Conservation (phyloP, 1,140 invertebrate genomes). For the Apis mellifera region DNA sequence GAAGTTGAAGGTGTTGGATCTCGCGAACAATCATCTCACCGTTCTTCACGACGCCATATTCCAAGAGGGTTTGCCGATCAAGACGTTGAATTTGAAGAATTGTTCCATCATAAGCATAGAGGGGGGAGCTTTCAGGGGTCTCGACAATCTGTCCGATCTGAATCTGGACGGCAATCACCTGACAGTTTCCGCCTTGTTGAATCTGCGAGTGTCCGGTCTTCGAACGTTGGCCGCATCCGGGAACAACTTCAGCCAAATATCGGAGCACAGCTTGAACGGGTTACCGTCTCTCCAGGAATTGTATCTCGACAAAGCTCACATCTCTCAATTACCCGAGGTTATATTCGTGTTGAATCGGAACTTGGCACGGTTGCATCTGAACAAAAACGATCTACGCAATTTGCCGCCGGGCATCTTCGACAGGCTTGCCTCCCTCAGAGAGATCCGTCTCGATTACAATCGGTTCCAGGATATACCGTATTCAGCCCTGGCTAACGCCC, state of each 20-base stretch:
- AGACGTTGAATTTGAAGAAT: conserved; percentile 83
- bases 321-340: conserved; percentile 85
- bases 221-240: conserved; percentile 87
- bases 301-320: conserved; percentile 86
- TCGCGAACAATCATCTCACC: conserved; percentile 84
- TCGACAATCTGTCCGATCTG: conserved; percentile 86
- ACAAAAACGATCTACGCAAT: conserved; percentile 85
- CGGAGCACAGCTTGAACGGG: conserved; percentile 86
- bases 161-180: conserved; percentile 89
- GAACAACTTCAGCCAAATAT: conserved; percentile 89
- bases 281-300: conserved; percentile 88
- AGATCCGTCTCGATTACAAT: conserved; percentile 88
- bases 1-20: conserved; percentile 83
- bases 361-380: conserved; percentile 87
- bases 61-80: conserved; percentile 83
- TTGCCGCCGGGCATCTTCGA: conserved; percentile 87
- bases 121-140: conserved; percentile 84
- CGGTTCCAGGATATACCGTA: conserved; percentile 89
- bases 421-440: conserved; percentile 87
- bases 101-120: conserved; percentile 85
- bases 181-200: conserved; percentile 84
- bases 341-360: conserved; percentile 89
- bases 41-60: conserved; percentile 83
- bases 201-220: conserved; percentile 87
- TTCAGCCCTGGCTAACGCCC: conserved; percentile 87